Evolutionary conservation across 2,888 invertebrate genomes (phyloP).

Genomic region (Pharmacophagus antenor): DNA sequence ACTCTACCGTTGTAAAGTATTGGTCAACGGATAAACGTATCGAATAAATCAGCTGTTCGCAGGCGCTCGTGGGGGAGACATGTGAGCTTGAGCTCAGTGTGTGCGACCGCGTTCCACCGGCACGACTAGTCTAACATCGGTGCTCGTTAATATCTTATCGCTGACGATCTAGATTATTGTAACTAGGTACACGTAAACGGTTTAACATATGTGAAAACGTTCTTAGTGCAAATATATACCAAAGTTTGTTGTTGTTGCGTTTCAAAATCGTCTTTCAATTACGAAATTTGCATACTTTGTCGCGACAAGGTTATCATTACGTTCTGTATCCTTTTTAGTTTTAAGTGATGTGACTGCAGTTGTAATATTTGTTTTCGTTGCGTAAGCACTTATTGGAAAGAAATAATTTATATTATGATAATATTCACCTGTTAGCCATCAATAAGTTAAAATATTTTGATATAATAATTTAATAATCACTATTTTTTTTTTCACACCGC

Average conservation of each 20-base stretch:
- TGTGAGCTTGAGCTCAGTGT: slow-evolving; percentile 59
- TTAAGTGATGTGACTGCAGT: slow-evolving; percentile 2
- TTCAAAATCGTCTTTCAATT: neutral
- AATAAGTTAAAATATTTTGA: no score
- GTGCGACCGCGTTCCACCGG: slow-evolving; percentile 43
- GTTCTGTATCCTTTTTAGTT: slow-evolving; percentile 7
- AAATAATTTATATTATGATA: neutral
- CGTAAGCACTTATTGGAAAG: neutral
- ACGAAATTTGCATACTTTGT: slow-evolving; percentile 6
- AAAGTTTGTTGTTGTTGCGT: neutral
- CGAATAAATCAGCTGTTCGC: slow-evolving; percentile 67
- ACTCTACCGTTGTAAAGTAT: neutral
- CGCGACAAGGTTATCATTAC: slow-evolving; percentile 6
- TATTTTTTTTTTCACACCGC: neutral
- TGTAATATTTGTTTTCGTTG: neutral
- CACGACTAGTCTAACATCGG: slow-evolving; percentile 28
- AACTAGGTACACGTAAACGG: slow-evolving; percentile 18
- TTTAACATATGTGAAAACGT: slow-evolving; percentile 1
- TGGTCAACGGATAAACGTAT: no score
- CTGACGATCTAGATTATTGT: slow-evolving; percentile 45
- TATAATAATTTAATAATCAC: neutral
- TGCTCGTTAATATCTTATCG: slow-evolving; percentile 44
- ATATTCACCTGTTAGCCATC: neutral
- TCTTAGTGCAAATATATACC: slow-evolving; percentile 18
- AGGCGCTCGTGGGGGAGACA: slow-evolving; percentile 46